Conservation (phyloP, 2,888 invertebrate genomes). For the Macrosoma leucophasiata region DNA sequence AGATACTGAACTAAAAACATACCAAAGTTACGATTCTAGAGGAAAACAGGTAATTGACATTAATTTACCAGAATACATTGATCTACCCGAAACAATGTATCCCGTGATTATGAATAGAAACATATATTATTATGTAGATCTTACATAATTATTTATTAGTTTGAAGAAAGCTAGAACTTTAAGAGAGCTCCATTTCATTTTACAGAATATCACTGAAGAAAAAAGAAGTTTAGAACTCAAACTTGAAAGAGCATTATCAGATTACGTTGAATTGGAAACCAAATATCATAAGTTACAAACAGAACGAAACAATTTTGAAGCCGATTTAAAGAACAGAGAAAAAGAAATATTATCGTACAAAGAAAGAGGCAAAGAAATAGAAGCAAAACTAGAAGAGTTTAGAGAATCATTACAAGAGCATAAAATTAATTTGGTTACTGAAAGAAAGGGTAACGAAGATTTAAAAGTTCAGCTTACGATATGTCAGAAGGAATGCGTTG, state of each 20-base stretch:
- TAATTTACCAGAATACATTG: no score
- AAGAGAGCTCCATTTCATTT: no score
- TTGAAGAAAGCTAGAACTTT: no score
- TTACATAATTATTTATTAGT: no score
- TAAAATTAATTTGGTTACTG: slow-evolving; percentile 49
- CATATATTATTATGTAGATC: no score
- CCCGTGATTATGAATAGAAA: no score
- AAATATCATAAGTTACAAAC: slow-evolving; percentile 45
- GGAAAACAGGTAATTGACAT: slow-evolving; percentile 47
- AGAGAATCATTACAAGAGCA: slow-evolving; percentile 44
- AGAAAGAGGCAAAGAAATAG: slow-evolving; percentile 48
- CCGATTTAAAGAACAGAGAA: slow-evolving; percentile 48
- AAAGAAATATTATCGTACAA: slow-evolving; percentile 63
- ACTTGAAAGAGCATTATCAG: slow-evolving; percentile 66
- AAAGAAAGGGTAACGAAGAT: slow-evolving; percentile 51
- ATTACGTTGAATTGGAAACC: slow-evolving; percentile 68
- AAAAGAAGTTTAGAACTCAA: slow-evolving; percentile 74
- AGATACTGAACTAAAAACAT: slow-evolving; percentile 79
- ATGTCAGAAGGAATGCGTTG: slow-evolving; percentile 48
- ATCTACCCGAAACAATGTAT: no score
- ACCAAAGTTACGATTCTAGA: slow-evolving; percentile 54
- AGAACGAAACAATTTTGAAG: slow-evolving; percentile 37
- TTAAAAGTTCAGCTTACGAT: slow-evolving; percentile 41
- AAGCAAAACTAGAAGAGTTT: slow-evolving; percentile 39
- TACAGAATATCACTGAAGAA: slow-evolving; percentile 59